phyloP scores from a whole-genome alignment of 2,797 vertebrate genomes.

The Cyprinella venusta region DNA sequence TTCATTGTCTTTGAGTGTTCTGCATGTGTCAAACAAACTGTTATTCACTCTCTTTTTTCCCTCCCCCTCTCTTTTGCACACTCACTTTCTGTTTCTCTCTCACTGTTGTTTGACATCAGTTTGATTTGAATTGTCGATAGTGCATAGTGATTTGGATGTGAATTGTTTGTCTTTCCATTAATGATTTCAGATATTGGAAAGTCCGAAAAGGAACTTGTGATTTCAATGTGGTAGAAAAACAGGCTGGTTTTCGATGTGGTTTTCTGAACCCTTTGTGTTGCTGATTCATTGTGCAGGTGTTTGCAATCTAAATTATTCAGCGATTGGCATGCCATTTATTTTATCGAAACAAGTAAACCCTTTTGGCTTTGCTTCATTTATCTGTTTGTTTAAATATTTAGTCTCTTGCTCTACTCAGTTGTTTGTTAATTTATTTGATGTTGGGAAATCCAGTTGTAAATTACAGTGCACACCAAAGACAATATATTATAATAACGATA shows the following conservation, averaged over 20 bases:
- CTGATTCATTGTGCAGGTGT: not conserved
- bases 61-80: not conserved
- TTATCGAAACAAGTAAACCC: not conserved
- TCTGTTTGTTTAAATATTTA: not conserved
- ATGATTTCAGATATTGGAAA: slow-evolving; percentile 1
- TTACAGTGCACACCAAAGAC: not conserved
- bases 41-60: slow-evolving; percentile 11
- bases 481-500: not conserved
- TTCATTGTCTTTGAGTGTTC: not conserved
- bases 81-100: slow-evolving; percentile 31
- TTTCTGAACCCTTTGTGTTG: slow-evolving; percentile 6
- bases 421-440: not conserved
- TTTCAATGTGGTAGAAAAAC: not conserved
- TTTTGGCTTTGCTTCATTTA: not conserved
- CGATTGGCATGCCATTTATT: not conserved
- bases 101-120: not conserved
- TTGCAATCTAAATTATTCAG: slow-evolving; percentile 1
- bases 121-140: not conserved
- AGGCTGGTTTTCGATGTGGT: not conserved
- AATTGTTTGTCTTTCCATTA: slow-evolving; percentile 29
- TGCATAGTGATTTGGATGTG: not conserved
- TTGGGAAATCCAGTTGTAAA: not conserved
- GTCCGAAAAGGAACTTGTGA: not conserved
- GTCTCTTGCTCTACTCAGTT: not conserved
- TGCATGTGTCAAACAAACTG: slow-evolving; percentile 35